A percentile compares a stretch with the other conserved stretches of the same genome.
These are phyloP conservation scores for Mormyrops attenuatus DNA, from an alignment of 2,797 vertebrate genomes.

Conservation along the genomic window DNA sequence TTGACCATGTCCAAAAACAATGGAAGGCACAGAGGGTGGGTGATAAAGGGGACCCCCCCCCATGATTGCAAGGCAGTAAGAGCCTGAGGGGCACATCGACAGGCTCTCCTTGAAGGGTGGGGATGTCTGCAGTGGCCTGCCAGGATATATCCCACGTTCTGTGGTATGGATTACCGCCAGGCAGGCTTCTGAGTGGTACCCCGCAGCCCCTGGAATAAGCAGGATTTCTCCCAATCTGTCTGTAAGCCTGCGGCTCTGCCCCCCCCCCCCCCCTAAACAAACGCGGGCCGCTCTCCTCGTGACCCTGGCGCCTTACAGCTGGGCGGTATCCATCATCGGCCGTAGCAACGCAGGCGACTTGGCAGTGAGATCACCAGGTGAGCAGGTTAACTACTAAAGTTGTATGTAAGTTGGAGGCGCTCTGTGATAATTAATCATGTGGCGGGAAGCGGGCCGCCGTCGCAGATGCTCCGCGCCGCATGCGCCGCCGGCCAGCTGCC, in stretches of 20 bases:
- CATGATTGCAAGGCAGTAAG: slow-evolving; percentile 60
- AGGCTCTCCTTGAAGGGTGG: slow-evolving; percentile 68
- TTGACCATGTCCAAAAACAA: background rate
- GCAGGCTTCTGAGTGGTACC: slow-evolving; percentile 63
- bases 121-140: slow-evolving; percentile 65
- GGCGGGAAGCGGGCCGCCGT: slow-evolving; percentile 64
- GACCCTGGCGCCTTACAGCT: slow-evolving; percentile 59
- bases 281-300: slow-evolving; percentile 46
- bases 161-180: slow-evolving; percentile 62
- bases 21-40: background rate
- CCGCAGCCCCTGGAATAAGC: slow-evolving; percentile 62
- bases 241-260: slow-evolving; percentile 57
- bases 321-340: slow-evolving; percentile 77
- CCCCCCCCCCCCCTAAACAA: slow-evolving; percentile 32
- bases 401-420: slow-evolving; percentile 82
- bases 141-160: slow-evolving; percentile 62
- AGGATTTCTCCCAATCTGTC: slow-evolving; percentile 65
- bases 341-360: slow-evolving; percentile 74
- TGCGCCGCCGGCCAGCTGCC: slow-evolving; percentile 65
- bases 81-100: slow-evolving; percentile 63
- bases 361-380: slow-evolving; percentile 80
- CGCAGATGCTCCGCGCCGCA: slow-evolving; percentile 66
- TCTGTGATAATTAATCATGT: slow-evolving; percentile 84
- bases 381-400: slow-evolving; percentile 91
- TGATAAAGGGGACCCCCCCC: background rate